Evolutionary conservation across 23 tunicate genomes (phyloP), one percentile per base, ranked within the genome.

Genomic region (Trididemnum clinides): DNA sequence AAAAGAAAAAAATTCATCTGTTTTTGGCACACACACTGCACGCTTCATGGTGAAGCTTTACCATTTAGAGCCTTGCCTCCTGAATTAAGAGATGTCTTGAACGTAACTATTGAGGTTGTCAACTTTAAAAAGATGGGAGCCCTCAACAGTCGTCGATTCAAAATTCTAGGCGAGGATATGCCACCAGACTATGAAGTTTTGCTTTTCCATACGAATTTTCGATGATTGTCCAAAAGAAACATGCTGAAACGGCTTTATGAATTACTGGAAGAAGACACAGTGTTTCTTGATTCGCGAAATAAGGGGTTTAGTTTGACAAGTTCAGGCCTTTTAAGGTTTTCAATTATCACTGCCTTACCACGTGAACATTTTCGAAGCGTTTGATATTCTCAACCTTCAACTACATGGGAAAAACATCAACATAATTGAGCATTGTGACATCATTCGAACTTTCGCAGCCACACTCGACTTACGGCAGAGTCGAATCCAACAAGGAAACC

Each of bases 281-380:
- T 44, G 15, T 44, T 44, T 44, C 54, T 44, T 15, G 10, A 44
- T 44, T 44, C 54, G 10, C 12, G 12, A 15, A 44, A 44, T 10
- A 44, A 44, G n/a, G n/a, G n/a, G 12, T 63, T 63, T 63, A 10
- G 71, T n/a, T n/a, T n/a, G 71, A 21, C 18, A 63, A 63, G 71
- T 63, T 63, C n/a, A 6, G 28, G 23, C n/a, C 71, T n/a, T n/a
- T 7, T 6, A 63, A 63, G 71, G 71, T 22, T 63, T 63, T 63
- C 71, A 63, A 63, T 6, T 10, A 63, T 21, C 71, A 63, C 73
- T 79, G 71, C 28, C 74, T 19, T 79, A 34, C 33, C 50, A 20
- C 29, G 84, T 79, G 73, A 71, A 79, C 84, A 79, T 79, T 0
- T 79, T 79, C 35, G 38, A 50, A 33, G 71, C 72, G 22, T 6